phyloP scores from a whole-genome alignment of 37 sponge, comb jelly and placozoan genomes.

The Hexactinellida sp. region DNA sequence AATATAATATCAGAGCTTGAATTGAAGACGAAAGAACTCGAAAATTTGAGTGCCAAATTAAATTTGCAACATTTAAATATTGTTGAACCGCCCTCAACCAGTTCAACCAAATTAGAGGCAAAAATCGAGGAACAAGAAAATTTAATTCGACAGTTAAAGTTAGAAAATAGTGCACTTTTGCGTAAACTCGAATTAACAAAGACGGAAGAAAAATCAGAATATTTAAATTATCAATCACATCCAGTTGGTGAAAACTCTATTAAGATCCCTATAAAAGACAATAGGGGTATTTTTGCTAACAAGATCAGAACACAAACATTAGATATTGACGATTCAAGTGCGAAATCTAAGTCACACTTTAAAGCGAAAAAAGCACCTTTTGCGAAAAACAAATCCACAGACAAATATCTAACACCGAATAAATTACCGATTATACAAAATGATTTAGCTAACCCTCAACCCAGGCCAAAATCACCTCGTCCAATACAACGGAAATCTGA shows the following conservation, averaged over 20 bases:
- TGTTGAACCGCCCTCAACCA: background rate
- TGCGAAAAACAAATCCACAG: background rate
- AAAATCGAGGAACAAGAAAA: background rate
- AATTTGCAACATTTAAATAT: background rate
- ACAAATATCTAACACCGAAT: background rate
- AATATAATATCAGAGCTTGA: background rate
- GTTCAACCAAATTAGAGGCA: background rate
- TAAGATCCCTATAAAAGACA: background rate
- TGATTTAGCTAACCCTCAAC: background rate
- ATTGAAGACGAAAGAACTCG: background rate
- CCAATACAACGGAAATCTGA: background rate
- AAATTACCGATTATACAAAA: background rate
- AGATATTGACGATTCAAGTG: background rate
- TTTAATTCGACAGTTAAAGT: background rate
- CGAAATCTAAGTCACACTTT: background rate
- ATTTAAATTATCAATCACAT: background rate
- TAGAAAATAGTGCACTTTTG: background rate
- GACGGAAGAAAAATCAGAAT: background rate
- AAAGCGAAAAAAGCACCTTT: background rate
- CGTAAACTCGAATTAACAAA: background rate
- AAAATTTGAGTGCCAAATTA: background rate
- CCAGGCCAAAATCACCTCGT: background rate
- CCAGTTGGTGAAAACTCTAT: background rate
- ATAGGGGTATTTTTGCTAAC: background rate
- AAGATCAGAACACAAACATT: background rate